A percentile compares a stretch with the other conserved stretches of the same genome.
These are phyloP conservation scores for Lineus longissimus DNA, from an alignment of 1,140 invertebrate genomes.

Conservation along the genomic window DNA sequence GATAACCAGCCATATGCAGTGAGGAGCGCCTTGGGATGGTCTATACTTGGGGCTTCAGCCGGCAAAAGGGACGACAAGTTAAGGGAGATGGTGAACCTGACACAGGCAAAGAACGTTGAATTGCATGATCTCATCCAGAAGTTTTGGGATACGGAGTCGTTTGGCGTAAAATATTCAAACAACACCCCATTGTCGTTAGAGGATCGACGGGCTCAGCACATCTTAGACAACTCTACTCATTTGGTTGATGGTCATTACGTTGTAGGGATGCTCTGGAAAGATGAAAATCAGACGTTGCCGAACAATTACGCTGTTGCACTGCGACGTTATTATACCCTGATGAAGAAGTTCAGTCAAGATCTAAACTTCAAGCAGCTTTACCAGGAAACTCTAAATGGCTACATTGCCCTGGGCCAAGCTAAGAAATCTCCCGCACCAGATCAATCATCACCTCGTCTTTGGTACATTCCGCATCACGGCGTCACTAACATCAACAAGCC, in stretches of 20 bases:
- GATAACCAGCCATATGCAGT: not conserved
- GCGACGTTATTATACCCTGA: not conserved
- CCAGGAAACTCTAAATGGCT: not conserved
- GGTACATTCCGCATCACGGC: slow-evolving; percentile 3
- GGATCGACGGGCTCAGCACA: not conserved
- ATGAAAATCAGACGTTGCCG: not conserved
- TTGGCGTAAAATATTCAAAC: not conserved
- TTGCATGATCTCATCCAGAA: not conserved
- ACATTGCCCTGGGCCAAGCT: not conserved
- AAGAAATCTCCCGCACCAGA: not conserved
- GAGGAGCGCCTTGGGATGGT: not conserved
- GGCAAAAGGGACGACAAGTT: not conserved
- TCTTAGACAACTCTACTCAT: too few relatives aligned
- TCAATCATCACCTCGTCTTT: not conserved
- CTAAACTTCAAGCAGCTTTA: not conserved
- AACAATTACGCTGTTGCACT: not conserved
- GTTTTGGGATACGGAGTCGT: not conserved
- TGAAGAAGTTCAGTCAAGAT: not conserved
- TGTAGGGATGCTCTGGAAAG: not conserved
- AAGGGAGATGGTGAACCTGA: not conserved
- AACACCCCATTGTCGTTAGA: not conserved
- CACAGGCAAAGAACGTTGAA: not conserved
- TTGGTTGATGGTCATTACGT: too few relatives aligned
- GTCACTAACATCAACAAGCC: slow-evolving; percentile 1
- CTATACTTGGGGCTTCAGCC: too few relatives aligned